These are phyloP conservation scores for Mastomys coucha DNA, from an alignment of 2,113 vertebrate genomes.

Conservation along the genomic window DNA sequence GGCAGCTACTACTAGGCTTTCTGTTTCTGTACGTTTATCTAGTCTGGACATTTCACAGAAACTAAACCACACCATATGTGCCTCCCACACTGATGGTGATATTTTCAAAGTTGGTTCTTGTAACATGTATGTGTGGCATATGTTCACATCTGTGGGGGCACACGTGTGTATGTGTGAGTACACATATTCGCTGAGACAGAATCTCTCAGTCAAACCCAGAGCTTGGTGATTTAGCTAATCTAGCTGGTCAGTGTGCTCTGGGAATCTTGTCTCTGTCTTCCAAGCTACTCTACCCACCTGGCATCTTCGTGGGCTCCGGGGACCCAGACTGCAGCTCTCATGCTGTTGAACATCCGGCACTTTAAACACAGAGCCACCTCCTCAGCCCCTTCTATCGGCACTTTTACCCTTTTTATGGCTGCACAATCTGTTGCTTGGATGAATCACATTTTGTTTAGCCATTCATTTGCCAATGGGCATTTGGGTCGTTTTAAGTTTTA, in stretches of 20 bases:
- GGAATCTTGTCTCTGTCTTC: neutral
- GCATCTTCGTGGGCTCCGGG: neutral
- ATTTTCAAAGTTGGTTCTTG: neutral
- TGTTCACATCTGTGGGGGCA: neutral
- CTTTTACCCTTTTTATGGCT: neutral
- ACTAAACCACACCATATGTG: neutral
- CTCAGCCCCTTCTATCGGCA: no score
- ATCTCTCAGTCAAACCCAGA: neutral
- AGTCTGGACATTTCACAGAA: neutral
- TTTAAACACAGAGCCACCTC: neutral
- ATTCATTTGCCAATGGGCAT: neutral
- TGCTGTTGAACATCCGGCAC: neutral
- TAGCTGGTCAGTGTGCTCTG: neutral
- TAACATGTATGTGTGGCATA: neutral
- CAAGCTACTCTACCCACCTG: neutral
- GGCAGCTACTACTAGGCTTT: neutral
- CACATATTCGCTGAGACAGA: neutral
- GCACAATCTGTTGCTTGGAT: neutral
- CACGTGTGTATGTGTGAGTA: neutral
- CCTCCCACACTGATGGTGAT: neutral
- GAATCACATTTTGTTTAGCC: neutral
- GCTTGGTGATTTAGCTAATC: neutral
- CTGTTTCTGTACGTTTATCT: neutral
- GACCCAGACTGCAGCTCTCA: neutral
- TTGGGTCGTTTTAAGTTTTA: neutral